Conservation (phyloP, 2,888 invertebrate species). For the Tetrapedia diversipes region DNA sequence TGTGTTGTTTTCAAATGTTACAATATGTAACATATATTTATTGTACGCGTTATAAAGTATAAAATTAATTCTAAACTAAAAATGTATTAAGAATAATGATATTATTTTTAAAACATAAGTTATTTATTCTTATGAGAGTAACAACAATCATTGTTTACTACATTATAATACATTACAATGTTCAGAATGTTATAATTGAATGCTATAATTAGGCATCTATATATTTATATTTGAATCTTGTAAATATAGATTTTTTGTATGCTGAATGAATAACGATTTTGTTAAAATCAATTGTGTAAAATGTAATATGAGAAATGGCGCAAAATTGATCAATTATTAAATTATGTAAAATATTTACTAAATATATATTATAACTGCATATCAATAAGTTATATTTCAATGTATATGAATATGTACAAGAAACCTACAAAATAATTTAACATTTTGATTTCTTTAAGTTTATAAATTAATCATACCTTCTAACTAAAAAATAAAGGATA, state of each 20-base stretch:
- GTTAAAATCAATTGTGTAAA: slow-evolving; percentile 5
- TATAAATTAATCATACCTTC: neutral
- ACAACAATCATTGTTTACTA: slow-evolving; percentile 15
- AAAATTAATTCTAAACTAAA: slow-evolving; percentile 5
- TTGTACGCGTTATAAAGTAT: slow-evolving; percentile 2
- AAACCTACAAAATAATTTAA: neutral
- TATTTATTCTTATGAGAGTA: slow-evolving; percentile 24
- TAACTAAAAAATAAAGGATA: neutral
- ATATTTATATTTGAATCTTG: slow-evolving; percentile 24
- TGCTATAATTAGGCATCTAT: too few species aligned
- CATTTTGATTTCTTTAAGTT: neutral
- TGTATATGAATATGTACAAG: slow-evolving; percentile 2
- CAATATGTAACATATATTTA: too few species aligned
- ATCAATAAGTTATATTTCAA: slow-evolving; percentile 14
- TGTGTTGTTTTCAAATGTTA: slow-evolving; percentile 1
- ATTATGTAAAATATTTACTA: slow-evolving; percentile 26
- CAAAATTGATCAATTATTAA: slow-evolving; percentile 30
- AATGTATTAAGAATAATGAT: slow-evolving; percentile 15
- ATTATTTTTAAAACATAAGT: slow-evolving; percentile 17
- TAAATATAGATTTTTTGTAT: slow-evolving; percentile 36
- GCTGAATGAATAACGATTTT: neutral
- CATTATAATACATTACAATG: slow-evolving; percentile 3
- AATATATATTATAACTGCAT: slow-evolving; percentile 17
- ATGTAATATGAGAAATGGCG: neutral
- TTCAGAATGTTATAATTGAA: slow-evolving; percentile 6